Evolutionary conservation across 1,140 invertebrate species (phyloP), one percentile per base, ranked within the genome.

Genomic region (Rhynchophorus ferrugineus): DNA sequence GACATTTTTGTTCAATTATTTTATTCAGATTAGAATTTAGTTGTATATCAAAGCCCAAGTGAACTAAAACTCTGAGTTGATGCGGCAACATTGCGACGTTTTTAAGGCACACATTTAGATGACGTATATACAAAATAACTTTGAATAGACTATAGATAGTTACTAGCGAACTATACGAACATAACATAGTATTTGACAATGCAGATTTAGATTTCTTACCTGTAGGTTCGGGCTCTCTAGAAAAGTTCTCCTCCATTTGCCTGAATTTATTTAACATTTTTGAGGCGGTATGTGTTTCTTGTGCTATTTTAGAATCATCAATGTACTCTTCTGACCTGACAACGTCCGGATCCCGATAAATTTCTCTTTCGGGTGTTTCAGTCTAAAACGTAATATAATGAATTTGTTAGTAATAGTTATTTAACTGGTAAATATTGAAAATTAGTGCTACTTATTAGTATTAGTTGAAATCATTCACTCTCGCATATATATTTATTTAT

Each of bases 191-290:
- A 38, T 3, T 9, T 34, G 9, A 7, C 11, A 6, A 18, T 37
- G 21, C 34, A 22, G 13, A 46, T 3, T n/a, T 18, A 36, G 8
- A 7, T 43, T 36, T 41, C 46, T 59, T 66, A 72, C 71, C 75
- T 65, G 79, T 76, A 6, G 78, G 77, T 37, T 76, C 55, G 8
- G 78, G 76, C 21, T 80, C 77, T 49, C 76, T 75, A 24, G 72
- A 66, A 9, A 76, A 73, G 48, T 82, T 79, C 59, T 85, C 80
- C 70, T 93, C 89, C 79, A 95, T 80, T 69, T 90, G 85, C 9
- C 88, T 79, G 76, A 94, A 95, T 50, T 89, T 84, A 37, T 76
- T 81, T 18, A 93, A 78, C 85, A 93, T 91, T 59, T 84, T 83
- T 5, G 81, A 81, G 0, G 90, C 83, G 0, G 88, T 92, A 64